phyloP scores from a whole-genome alignment of 2,888 invertebrate species.

The Tiphia femorata region DNA sequence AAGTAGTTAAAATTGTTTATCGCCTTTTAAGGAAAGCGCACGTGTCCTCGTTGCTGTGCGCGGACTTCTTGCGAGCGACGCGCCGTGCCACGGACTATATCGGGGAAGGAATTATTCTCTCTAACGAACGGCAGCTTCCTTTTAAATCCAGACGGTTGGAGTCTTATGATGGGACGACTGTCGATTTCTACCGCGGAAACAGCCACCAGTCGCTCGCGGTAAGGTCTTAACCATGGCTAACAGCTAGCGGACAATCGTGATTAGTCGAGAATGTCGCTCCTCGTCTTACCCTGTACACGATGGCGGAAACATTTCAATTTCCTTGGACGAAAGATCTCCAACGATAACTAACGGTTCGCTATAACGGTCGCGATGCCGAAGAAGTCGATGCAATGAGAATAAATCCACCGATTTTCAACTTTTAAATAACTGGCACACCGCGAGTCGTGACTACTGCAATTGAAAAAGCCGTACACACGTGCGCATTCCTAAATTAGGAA shows the following conservation, averaged over 20 bases:
- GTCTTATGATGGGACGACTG: neutral
- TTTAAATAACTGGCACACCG: neutral
- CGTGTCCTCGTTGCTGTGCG: neutral
- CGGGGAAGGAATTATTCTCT: constrained; percentile 15
- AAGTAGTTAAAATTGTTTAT: neutral
- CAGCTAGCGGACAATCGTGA: constrained; percentile 2
- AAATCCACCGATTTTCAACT: neutral
- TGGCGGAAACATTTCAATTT: constrained; percentile 3
- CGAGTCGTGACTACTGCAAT: neutral
- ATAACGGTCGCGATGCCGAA: too few relatives aligned
- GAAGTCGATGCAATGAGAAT: too few relatives aligned
- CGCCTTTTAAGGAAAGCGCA: neutral
- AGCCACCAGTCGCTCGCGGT: constrained; percentile 7
- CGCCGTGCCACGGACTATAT: neutral
- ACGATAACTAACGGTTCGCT: too few relatives aligned
- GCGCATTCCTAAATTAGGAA: neutral
- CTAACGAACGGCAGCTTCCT: constrained; percentile 5
- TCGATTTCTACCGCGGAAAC: constrained; percentile 19
- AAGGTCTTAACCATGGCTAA: neutral
- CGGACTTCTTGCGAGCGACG: neutral
- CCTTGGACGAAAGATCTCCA: neutral
- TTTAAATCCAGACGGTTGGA: constrained; percentile 3
- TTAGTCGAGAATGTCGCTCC: neutral
- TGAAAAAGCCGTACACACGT: neutral
- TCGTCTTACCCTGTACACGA: neutral